Base-by-base conservation (phyloP, 1,140 invertebrate genomes). In the Aphis craccivora region DNA sequence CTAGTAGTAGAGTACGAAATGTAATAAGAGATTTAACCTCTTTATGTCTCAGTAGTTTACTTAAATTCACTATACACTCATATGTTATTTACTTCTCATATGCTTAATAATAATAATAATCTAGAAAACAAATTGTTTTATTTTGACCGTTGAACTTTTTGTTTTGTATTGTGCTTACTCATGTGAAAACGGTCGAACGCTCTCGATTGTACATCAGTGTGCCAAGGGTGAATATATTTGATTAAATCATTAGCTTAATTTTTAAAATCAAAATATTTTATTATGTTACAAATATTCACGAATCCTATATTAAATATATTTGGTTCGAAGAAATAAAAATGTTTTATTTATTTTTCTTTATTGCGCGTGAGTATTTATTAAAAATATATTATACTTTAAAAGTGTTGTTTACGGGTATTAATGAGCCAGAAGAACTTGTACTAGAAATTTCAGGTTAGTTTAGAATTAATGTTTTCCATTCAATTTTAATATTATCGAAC, bases 201-300 rank as follows among this genome's bases (percentile, higher is more conserved):
- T 90, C 37, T 90, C 89, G 88, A 35, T 51, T 90, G 40, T 90
- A 90, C 89, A 90, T 67, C 89, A 67, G 9, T 90, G 89, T 90
- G 53, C 37, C 37, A 90, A 90, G 53, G 89, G 89, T 90, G 89
- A 90, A 90, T 90, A 90, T 90, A 90, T 90, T 90, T 90, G n/a
- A 90, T 89, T 89, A 37, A 89, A 45, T 67, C 37, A 90, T 67
- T 67, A 55, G 35, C 1, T 89, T 89, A 23, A 23, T 55, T 89
- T 20, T 90, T n/a, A 40, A 30, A 43, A 43, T 67, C 37, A 2
- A 43, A 23, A 43, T 67, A 3, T 25, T 60, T 60, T 89, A 89
- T 37, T 8, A 53, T 37, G n/a, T 55, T 23, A 48, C 25, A 48
- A 48, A 87, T 87, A 51, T 51, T 37, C 7, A 43, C 43, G 18